Conservation (phyloP, 2,797 vertebrate species). For the Amazona ochrocephala region DNA sequence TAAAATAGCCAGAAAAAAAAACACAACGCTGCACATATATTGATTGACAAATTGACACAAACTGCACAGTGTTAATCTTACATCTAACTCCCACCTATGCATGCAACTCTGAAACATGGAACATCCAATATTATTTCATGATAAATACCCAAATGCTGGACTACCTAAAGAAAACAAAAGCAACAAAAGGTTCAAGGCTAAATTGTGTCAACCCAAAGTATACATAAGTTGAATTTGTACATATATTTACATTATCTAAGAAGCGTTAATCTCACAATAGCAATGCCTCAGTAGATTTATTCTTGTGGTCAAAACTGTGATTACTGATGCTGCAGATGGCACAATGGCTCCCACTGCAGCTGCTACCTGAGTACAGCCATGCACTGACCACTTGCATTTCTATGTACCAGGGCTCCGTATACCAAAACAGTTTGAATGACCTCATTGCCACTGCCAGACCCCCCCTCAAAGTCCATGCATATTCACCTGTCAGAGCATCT, state of each 20-base stretch:
- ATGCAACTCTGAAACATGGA: background rate
- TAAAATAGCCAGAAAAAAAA: background rate
- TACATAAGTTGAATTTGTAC: background rate
- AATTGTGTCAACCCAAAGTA: background rate
- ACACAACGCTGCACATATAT: rapidly evolving
- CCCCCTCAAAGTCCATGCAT: rapidly evolving
- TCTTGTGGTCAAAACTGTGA: background rate
- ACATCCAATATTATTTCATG: background rate
- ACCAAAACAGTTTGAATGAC: background rate
- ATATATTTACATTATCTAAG: background rate
- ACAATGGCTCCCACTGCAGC: background rate
- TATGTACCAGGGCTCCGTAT: background rate
- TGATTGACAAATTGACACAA: background rate
- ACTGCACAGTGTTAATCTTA: background rate
- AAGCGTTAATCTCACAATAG: background rate
- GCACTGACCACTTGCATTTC: background rate
- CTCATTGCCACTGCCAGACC: background rate
- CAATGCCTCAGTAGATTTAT: background rate
- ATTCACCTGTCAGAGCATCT: background rate
- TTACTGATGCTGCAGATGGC: background rate
- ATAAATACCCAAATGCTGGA: background rate
- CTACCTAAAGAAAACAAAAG: background rate
- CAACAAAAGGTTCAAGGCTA: background rate
- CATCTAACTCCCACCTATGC: background rate
- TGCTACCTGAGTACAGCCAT: background rate